These are phyloP conservation scores for Drosophila limbata DNA, from an alignment of 2,888 invertebrate genomes.

Conservation along the genomic window DNA sequence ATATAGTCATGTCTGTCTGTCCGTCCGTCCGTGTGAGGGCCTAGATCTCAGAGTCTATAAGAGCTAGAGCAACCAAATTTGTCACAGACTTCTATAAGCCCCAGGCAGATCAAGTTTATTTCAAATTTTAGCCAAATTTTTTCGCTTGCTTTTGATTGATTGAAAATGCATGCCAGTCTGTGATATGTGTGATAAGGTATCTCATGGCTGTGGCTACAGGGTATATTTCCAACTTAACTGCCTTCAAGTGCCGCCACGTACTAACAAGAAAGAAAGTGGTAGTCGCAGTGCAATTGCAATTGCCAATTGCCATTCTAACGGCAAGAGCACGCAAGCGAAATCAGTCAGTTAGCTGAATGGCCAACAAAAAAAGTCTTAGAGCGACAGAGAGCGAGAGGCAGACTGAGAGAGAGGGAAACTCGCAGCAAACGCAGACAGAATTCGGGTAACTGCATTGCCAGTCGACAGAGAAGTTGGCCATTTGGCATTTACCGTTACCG, in stretches of 20 bases:
- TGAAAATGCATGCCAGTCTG: too few species aligned
- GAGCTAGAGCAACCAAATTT: too few species aligned
- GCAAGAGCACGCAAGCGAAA: conserved; percentile 38
- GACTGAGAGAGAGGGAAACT: not conserved
- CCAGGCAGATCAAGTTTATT: too few species aligned
- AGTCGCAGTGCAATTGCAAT: not conserved
- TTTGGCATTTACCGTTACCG: conserved; percentile 60
- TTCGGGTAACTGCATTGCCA: conserved; percentile 74
- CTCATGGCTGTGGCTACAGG: not conserved
- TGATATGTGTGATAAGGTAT: not conserved
- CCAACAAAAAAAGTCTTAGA: conserved; percentile 41
- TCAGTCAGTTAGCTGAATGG: conserved; percentile 54
- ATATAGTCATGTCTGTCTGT: too few species aligned
- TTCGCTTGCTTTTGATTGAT: not conserved
- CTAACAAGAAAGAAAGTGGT: conserved; percentile 16
- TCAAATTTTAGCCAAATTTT: too few species aligned
- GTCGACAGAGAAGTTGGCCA: conserved; percentile 42
- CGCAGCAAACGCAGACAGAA: conserved; percentile 50
- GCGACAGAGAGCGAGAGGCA: not conserved
- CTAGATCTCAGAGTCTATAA: too few species aligned
- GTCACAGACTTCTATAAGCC: too few species aligned
- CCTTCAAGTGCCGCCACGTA: not conserved
- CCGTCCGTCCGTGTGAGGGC: too few species aligned
- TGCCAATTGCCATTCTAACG: conserved; percentile 16
- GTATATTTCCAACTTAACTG: not conserved